Base-by-base conservation (phyloP, 2,888 invertebrate species). In the Automeris io region DNA sequence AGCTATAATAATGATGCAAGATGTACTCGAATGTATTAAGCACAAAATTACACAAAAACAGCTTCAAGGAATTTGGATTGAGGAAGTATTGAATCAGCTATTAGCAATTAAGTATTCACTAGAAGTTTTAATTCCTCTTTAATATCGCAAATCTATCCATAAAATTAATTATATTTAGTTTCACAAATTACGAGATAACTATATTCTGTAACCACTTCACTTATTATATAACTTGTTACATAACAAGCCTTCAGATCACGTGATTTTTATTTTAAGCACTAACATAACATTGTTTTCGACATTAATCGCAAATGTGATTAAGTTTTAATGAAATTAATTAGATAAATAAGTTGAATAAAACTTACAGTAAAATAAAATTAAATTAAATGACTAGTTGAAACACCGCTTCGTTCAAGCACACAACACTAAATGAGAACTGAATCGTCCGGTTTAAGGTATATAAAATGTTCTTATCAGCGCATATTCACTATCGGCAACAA, bases 381-480 rank as follows among this genome's bases (percentile, higher is more conserved):
- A 73, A 66, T 57, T 67, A 70, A 67, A 66, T 66, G 70, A 75
- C 65, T 67, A 75, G 76, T 59, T 66, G 70, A 69, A 61, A 73
- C 70, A 66, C 62, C 69, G 70, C 68, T 66, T 58, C 70, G 81
- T 70, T 57, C 73, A 70, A 70, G 76, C 77, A 69, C 77, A 61
- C 70, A 42, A 65, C 57, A 68, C 69, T 59, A 82, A 85, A 78
- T 85, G 85, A 85, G 66, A 61, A 62, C 63, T 59, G 63, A 59
- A 62, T 57, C 61, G 77, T 66, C 81, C 81, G 87, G 73, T 87
- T n/a, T 88, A 74, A 66, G 72, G 69, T 83, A 88, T 88, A 87
- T 86, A 83, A 82, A 79, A 77, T 76, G 65, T 57, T 67, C 81
- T 88, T 88, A 87, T 87, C 86, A 81, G 62, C 75, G 69, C 71